Evolutionary conservation across 2,113 vertebrate species (phyloP), one percentile per base, ranked within the genome.

Genomic region (Bostrychus sinensis): DNA sequence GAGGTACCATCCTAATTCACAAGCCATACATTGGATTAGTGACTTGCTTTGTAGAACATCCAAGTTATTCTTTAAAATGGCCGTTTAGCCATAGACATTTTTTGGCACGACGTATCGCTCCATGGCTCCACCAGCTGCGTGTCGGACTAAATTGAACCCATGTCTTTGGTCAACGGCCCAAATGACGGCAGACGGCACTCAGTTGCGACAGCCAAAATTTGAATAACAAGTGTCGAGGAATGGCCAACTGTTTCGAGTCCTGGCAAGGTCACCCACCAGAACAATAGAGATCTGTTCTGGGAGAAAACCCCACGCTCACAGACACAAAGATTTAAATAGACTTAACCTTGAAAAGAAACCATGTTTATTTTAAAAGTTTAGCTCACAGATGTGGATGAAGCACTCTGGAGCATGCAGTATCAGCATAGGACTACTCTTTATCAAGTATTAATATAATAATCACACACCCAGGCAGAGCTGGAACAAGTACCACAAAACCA

Each of bases 171-270:
- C 78, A 25, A 63, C 36, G 53, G 65, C 77, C 67, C 81, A 51
- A 51, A 51, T 14, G 48, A 70, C 69, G 63, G 64, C 78, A 83
- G 78, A 79, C 62, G 78, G 78, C 78, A 45, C 83, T 68, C 73
- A 23, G 66, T 22, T 65, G 66, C 39, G 54, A 80, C 73, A 78
- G 81, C 73, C 79, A 76, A 58, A 83, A 89, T 91, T 87, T 89
- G 79, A 91, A 90, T 89, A 81, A 86, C 83, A 89, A 90, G 76
- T 80, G 71, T 77, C 80, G 46, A 63, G 77, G 78, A 90, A 84
- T 75, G 76, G 39, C 82, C 86, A 86, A 91, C 79, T 88, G 86
- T 87, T 87, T 78, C 58, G 80, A 76, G 72, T 60, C 77, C 70
- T 58, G 60, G 45, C 78, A 82, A 80, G 84, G 79, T 85, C 83